Conservation (phyloP, 2,888 invertebrate species). For the Drosophila multiciliata region DNA sequence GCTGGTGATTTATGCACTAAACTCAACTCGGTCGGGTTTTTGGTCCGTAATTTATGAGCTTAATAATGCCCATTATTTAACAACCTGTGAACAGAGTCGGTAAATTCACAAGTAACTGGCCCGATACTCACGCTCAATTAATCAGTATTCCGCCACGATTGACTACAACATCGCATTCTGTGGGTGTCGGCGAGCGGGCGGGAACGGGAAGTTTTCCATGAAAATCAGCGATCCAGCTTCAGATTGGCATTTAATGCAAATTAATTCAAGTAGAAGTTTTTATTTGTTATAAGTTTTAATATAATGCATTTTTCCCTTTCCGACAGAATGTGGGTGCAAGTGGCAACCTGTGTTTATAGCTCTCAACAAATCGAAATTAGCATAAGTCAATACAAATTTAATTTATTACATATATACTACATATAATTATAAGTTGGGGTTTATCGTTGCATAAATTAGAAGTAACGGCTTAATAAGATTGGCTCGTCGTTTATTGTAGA, state of each 20-base stretch:
- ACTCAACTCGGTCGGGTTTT: slow-evolving; percentile 17
- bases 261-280: slow-evolving; percentile 40
- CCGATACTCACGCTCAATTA: slow-evolving; percentile 70
- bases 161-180: slow-evolving; percentile 35
- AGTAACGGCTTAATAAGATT: slow-evolving; percentile 17
- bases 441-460: slow-evolving; percentile 21
- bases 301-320: slow-evolving; percentile 10
- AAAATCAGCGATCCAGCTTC: slow-evolving; percentile 17
- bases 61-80: slow-evolving; percentile 32
- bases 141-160: slow-evolving; percentile 60
- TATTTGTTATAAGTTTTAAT: slow-evolving; percentile 18
- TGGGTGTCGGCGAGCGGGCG: not conserved
- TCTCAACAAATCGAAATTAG: slow-evolving; percentile 38
- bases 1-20: slow-evolving; percentile 54
- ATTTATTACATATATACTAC: slow-evolving; percentile 26
- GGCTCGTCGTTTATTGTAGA: slow-evolving; percentile 29
- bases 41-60: slow-evolving; percentile 65
- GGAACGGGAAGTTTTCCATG: slow-evolving; percentile 8
- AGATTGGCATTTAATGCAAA: slow-evolving; percentile 51
- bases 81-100: slow-evolving; percentile 24
- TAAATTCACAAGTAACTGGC: slow-evolving; percentile 26
- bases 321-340: not conserved
- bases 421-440: slow-evolving; percentile 25
- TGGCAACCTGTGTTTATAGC: slow-evolving; percentile 1
- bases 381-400: slow-evolving; percentile 62